These are phyloP conservation scores for Sabellastarte sp. DNA, from an alignment of 2,888 invertebrate genomes.

Conservation along the genomic window DNA sequence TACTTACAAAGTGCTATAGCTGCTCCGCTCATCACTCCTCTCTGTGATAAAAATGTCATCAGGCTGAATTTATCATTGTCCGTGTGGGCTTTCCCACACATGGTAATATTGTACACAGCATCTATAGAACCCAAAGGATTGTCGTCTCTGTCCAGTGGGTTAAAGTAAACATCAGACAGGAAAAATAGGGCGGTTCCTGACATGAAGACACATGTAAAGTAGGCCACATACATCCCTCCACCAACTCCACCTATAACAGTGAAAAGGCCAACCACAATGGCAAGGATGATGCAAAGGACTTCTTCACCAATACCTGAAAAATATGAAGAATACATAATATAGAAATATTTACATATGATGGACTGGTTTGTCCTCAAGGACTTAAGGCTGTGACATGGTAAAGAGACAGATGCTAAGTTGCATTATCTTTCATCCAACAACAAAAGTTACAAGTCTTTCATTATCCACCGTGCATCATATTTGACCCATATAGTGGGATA, in stretches of 20 bases:
- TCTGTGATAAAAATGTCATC: slow-evolving; percentile 25
- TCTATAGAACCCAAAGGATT: slow-evolving; percentile 8
- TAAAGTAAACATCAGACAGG: slow-evolving; percentile 20
- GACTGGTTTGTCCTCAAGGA: too few relatives aligned
- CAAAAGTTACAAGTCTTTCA: too few relatives aligned
- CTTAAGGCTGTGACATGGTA: too few relatives aligned
- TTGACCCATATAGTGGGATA: too few relatives aligned
- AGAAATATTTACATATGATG: too few relatives aligned
- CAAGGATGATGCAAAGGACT: slow-evolving; percentile 19
- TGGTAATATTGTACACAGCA: slow-evolving; percentile 5
- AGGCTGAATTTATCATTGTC: slow-evolving; percentile 16
- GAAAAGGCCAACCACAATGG: slow-evolving; percentile 19
- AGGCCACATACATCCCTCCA: slow-evolving; percentile 28
- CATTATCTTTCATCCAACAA: too few relatives aligned
- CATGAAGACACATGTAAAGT: slow-evolving; percentile 18
- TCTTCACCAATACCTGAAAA: slow-evolving; percentile 20
- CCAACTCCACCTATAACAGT: slow-evolving; percentile 30
- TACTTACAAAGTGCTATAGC: slow-evolving; percentile 25
- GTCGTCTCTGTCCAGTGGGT: slow-evolving; percentile 18
- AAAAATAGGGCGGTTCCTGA: slow-evolving; percentile 18
- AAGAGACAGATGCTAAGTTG: too few relatives aligned
- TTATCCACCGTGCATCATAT: too few relatives aligned
- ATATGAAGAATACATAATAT: too few relatives aligned
- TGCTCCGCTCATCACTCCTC: slow-evolving; percentile 23
- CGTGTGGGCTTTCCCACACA: not conserved